Percentiles rank a stretch among this genome's conserved stretches.
Evolutionary conservation across 2,113 vertebrate species (phyloP).

Genomic region (Brachirus orientalis): DNA sequence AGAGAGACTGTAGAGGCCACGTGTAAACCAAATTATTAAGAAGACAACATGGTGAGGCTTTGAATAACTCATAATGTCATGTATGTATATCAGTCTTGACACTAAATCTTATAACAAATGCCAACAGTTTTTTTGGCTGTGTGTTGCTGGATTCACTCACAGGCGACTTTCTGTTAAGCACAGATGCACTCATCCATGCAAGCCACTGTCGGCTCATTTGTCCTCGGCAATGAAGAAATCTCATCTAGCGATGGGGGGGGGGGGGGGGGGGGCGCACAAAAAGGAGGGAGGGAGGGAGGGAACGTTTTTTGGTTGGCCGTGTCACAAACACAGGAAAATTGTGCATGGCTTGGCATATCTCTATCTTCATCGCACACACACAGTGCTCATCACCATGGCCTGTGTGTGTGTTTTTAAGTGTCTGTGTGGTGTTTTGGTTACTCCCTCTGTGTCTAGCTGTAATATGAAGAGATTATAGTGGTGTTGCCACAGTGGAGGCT

Average conservation of each 20-base stretch:
- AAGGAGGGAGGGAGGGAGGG: no score
- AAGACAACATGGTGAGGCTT: background rate
- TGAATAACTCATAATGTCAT: slow-evolving; percentile 1
- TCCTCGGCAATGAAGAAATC: slow-evolving; percentile 14
- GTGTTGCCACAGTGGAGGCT: slow-evolving; percentile 56
- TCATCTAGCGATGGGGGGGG: slow-evolving; percentile 12
- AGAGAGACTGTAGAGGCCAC: background rate
- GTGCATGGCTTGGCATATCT: slow-evolving; percentile 55
- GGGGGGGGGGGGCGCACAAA: background rate
- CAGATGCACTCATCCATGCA: slow-evolving; percentile 16
- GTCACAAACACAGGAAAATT: slow-evolving; percentile 31
- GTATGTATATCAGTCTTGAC: slow-evolving; percentile 14
- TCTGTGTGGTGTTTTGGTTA: slow-evolving; percentile 43
- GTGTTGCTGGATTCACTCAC: background rate
- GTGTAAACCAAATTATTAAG: slow-evolving; percentile 6
- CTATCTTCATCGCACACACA: slow-evolving; percentile 26
- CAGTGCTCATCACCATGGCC: slow-evolving; percentile 40
- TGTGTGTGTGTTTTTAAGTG: slow-evolving; percentile 19
- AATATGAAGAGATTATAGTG: slow-evolving; percentile 67
- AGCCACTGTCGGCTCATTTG: slow-evolving; percentile 22
- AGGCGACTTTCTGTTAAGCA: slow-evolving; percentile 3
- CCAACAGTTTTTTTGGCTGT: background rate
- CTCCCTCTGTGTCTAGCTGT: slow-evolving; percentile 38
- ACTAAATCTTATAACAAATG: background rate
- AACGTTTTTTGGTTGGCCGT: no score